phyloP scores from a whole-genome alignment of 2,113 vertebrate species.

The Gallinago undulata region DNA sequence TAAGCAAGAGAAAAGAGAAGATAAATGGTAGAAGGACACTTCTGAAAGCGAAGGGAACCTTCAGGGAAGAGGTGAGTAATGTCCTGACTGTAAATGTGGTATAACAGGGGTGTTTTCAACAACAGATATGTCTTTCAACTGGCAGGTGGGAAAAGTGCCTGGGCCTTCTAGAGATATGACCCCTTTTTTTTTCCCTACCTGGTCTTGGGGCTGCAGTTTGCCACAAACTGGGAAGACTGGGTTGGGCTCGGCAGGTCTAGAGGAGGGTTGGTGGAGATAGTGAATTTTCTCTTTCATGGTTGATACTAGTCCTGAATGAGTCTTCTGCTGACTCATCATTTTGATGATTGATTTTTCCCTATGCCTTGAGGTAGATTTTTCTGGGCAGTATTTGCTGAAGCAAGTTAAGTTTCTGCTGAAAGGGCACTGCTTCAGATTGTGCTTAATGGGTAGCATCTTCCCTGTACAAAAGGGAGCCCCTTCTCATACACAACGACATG shows the following conservation, averaged over 20 bases:
- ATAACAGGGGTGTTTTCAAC: neutral
- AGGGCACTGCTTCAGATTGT: neutral
- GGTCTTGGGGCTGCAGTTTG: neutral
- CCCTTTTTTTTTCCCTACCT: neutral
- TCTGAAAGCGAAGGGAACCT: neutral
- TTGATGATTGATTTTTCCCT: neutral
- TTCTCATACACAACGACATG: neutral
- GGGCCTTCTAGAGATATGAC: neutral
- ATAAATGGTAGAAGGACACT: neutral
- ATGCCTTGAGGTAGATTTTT: neutral
- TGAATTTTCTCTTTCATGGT: neutral
- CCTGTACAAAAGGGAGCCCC: too few species aligned
- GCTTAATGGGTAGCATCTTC: too few species aligned
- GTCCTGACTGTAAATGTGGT: neutral
- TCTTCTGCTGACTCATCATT: neutral
- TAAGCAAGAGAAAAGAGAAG: neutral
- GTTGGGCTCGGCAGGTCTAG: neutral
- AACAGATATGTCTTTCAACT: neutral
- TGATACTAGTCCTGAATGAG: neutral
- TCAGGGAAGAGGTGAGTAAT: neutral
- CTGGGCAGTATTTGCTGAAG: neutral
- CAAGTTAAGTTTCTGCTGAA: neutral
- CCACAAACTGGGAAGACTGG: neutral
- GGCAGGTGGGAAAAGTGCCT: neutral
- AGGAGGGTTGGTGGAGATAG: neutral